These are phyloP conservation scores for Turritopsis rubra DNA, from an alignment of 30 jellyfish, hydroid and myxozoan species.

Conservation along the genomic window DNA sequence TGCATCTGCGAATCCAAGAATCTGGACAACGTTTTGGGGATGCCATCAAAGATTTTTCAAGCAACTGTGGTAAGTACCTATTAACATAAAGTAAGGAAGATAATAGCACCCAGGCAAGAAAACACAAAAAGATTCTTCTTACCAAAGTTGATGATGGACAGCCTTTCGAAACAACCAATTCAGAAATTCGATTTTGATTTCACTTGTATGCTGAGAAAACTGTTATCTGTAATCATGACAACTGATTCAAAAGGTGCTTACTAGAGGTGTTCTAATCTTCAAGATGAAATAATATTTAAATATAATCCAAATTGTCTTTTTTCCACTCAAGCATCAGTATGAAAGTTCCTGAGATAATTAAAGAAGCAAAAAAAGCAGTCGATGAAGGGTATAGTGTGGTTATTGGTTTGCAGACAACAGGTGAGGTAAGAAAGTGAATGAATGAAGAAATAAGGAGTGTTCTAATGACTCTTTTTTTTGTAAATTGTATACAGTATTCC, in stretches of 20 bases:
- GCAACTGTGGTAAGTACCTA: conserved; percentile 85
- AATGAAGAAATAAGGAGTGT: neutral
- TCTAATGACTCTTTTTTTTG: too few species aligned
- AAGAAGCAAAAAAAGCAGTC: conserved; percentile 66
- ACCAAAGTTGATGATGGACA: too few species aligned
- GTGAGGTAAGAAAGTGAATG: conserved; percentile 55
- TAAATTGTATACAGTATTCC: neutral
- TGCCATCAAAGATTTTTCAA: conserved; percentile 88
- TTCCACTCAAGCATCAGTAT: conserved; percentile 60
- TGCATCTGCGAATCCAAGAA: conserved; percentile 39
- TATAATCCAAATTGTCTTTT: neutral
- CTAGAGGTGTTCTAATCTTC: too few species aligned
- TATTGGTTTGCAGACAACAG: conserved; percentile 97
- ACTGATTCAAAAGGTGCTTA: too few species aligned
- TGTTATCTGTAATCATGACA: too few species aligned
- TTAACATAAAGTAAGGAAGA: too few species aligned
- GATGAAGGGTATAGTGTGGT: conserved; percentile 73
- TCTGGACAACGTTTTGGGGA: conserved; percentile 92
- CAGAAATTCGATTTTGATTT: too few species aligned
- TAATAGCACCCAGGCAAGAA: neutral
- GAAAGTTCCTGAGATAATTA: conserved; percentile 80
- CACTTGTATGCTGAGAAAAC: too few species aligned
- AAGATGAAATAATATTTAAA: too few species aligned
- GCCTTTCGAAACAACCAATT: too few species aligned
- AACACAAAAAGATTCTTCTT: neutral